Percentiles rank a stretch among this genome's conserved stretches.
phyloP scores from a whole-genome alignment of 92 coral and sea anemone species.

The Galaxea fascicularis region DNA sequence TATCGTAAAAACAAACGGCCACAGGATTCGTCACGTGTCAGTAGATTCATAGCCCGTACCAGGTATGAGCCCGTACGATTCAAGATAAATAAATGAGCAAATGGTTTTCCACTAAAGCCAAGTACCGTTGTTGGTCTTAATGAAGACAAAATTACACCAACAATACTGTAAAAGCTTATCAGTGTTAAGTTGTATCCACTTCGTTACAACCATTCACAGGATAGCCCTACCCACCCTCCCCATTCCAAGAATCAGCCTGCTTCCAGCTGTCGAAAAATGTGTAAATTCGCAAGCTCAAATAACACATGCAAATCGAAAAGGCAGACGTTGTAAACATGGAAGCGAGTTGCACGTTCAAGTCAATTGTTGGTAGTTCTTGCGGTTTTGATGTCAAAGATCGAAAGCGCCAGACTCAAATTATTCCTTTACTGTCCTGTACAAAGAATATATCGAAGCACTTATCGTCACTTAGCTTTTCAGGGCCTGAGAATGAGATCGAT shows the following conservation, averaged over 20 bases:
- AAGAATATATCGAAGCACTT: conserved; percentile 33
- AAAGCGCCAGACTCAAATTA: conserved; percentile 46
- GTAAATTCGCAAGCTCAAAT: neutral
- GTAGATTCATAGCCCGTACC: too few relatives aligned
- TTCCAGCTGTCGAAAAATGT: neutral
- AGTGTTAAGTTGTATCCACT: neutral
- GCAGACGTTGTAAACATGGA: conserved; percentile 35
- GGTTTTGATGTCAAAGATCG: conserved; percentile 55
- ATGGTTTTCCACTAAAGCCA: neutral
- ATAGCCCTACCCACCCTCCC: conserved; percentile 13
- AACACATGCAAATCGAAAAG: neutral
- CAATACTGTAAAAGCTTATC: neutral
- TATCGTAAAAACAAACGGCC: too few relatives aligned
- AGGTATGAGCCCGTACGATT: too few relatives aligned
- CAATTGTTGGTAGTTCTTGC: conserved; percentile 49
- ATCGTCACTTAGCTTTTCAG: conserved; percentile 44
- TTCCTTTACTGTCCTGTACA: conserved; percentile 49
- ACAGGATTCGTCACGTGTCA: too few relatives aligned
- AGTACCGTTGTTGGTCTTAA: neutral
- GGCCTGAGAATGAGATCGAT: conserved; percentile 46
- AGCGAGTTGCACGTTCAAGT: conserved; percentile 55
- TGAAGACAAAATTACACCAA: neutral
- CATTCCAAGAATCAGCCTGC: neutral
- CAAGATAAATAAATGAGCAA: neutral
- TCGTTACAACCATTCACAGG: neutral